Base-by-base conservation (phyloP, 1,140 invertebrate species). In the Psilanteris sp. region DNA sequence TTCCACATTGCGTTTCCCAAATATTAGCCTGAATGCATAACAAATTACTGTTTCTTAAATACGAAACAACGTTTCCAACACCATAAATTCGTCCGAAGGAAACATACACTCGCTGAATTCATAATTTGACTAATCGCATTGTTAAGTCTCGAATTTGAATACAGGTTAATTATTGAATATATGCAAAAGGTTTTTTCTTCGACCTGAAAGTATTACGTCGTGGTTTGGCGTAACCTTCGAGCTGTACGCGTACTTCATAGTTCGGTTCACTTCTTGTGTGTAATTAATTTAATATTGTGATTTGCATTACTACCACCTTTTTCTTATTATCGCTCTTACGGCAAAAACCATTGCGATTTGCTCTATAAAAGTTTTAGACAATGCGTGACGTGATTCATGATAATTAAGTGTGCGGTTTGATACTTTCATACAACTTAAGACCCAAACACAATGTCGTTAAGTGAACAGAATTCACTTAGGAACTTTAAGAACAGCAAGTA, bases 151-250 rank as follows among this genome's bases (percentile, higher is more conserved):
- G 16, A 11, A 34, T 50, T 50, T 50, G 31, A 50, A 50, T 34
- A 50, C 6, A 11, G 11, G 43, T 36, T 15, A 6, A 2, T 36
- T 7, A 15, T 26, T 52, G 48, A 52, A 52, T 52, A 37, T 52
- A 52, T 52, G 22, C 20, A 52, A 37, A 37, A 52, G 32, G 34
- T 52, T 36, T 52, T 37, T 52, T 37, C 22, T 26, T 10, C 27
- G 9, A 27, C 3, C 20, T 43, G 46, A 64, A 50, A 52, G 61
- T 52, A 15, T 44, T 34, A 18, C 27, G 22, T 10, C 20, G 61
- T 20, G 15, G 46, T 44, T 32, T 29, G 18, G 46, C n/a, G 11
- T 50, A 66, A 52, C 61, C 46, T 66, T 66, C 32, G 13, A 4
- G 11, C 5, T 13, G 36, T 16, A 39, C 15, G 11, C 27, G 48